Base-by-base conservation (phyloP, 2,113 vertebrate genomes). In the Solea solea region DNA sequence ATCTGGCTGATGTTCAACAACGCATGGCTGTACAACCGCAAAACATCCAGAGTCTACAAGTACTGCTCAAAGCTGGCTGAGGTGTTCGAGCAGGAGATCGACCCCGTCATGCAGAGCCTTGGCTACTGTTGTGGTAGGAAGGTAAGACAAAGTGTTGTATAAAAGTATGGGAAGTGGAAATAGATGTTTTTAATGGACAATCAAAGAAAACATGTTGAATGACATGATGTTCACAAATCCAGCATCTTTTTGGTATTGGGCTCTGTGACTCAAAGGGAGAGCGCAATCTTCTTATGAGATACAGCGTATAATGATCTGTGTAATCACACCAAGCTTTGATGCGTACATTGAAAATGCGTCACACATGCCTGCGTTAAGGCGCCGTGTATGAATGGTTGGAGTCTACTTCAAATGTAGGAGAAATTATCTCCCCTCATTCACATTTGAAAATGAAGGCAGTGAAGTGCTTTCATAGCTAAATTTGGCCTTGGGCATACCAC, bases 1-100 rank as follows among this genome's bases (percentile, higher is more conserved):
- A 97, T 99, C 92, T 99, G 97, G 96, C 94, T 99, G 50, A 99
- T 99, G 98, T 99, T 99, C 91, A 99, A 98, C 93, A 99, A 99
- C 16, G 98, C 98, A 64, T 99, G 98, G 98, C 93, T 99, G n/a
- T 99, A 99, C 91, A 99, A 99, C 82, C 96, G 97, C 70, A 99
- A 99, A 89, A 98, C 98, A 8, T 99, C 98, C 1, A 91, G 97
- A 14, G 98, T 99, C 0, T 99, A 99, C 86, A 99, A 99, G 76
- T 99, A 96, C 85, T 99, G 98, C 87, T 98, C 97, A 65, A 99
- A 99, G 87, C 91, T 99, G 65, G 96, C 98, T 0, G 98, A 99
- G 86, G 98, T 98, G 58, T 99, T 99, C 60, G 97, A 99, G 87
- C 96, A 96, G 89, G 97, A 99, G 93, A 99, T 99, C n/a, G 98